Conservation (phyloP, 1,140 invertebrate species). For the Zaprionus ornatus region DNA sequence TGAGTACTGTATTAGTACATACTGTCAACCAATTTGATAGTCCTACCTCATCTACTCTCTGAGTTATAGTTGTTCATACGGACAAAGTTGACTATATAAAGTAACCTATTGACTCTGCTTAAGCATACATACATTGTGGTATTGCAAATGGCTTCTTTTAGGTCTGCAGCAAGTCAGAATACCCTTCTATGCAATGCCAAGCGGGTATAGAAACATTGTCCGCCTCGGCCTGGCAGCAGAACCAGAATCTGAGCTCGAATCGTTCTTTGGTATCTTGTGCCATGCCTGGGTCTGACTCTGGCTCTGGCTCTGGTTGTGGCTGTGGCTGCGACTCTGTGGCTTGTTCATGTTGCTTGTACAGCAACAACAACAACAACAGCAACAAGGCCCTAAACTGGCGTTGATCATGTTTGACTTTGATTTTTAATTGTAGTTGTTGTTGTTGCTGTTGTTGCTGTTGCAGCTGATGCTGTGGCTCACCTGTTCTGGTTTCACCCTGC, state of each 20-base stretch:
- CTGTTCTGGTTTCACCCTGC: constrained; percentile 46
- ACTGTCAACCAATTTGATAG: no score
- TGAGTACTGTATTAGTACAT: no score
- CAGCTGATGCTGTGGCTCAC: constrained; percentile 34
- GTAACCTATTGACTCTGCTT: no score
- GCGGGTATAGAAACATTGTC: constrained; percentile 1
- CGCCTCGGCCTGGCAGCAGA: constrained; percentile 10
- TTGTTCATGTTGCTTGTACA: constrained; percentile 77
- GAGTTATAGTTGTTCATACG: no score
- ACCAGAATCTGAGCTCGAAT: constrained; percentile 14
- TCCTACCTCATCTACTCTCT: no score
- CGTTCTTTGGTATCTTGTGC: constrained; percentile 2
- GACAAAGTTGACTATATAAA: no score
- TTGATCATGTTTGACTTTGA: constrained; percentile 83
- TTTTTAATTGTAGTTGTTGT: constrained; percentile 76
- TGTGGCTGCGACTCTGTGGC: constrained; percentile 25
- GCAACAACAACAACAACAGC: constrained; percentile 43
- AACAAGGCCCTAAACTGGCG: constrained; percentile 79
- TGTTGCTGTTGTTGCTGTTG: constrained; percentile 25
- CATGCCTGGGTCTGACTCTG: constrained; percentile 4
- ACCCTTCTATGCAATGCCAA: not conserved
- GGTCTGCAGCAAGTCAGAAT: no score
- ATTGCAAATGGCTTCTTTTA: no score
- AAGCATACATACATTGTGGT: no score
- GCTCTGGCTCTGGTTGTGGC: constrained; percentile 34